These are phyloP conservation scores for Catostomus latipinnis DNA, from an alignment of 2,797 vertebrate genomes.

Conservation along the genomic window DNA sequence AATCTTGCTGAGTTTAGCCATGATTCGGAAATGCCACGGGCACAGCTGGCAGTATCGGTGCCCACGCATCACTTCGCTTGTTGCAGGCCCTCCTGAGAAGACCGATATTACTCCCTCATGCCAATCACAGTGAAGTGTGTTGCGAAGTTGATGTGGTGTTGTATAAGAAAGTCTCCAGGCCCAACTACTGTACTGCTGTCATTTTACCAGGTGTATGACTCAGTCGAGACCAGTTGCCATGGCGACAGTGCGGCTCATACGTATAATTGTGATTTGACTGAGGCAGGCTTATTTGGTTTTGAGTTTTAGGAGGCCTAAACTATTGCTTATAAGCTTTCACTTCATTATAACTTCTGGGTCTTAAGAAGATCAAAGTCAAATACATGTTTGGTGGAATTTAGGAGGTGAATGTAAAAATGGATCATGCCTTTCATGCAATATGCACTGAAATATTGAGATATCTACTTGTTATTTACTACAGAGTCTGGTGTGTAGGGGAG, in stretches of 20 bases:
- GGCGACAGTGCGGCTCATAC: constrained; percentile 15
- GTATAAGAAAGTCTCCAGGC: not conserved
- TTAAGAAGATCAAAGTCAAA: too few species aligned
- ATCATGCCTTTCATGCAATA: too few species aligned
- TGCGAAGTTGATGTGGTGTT: constrained; percentile 1
- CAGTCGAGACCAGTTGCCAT: not conserved
- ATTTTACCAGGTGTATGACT: not conserved
- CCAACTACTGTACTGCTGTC: not conserved
- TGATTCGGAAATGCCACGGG: not conserved
- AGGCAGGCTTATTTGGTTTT: not conserved
- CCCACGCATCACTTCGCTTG: not conserved
- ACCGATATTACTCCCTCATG: not conserved
- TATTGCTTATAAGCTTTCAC: too few species aligned
- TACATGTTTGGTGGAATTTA: too few species aligned
- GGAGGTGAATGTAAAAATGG: too few species aligned
- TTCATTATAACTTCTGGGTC: too few species aligned
- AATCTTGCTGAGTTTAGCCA: constrained; percentile 6
- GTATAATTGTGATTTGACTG: constrained; percentile 2
- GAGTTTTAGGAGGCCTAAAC: too few species aligned
- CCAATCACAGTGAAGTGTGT: not conserved
- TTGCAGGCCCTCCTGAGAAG: not conserved
- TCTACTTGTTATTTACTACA: too few species aligned
- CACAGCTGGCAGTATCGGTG: constrained; percentile 23
- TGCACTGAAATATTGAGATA: too few species aligned
- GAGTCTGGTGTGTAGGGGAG: too few species aligned